These are phyloP conservation scores for Pterocles burchelli DNA, from an alignment of 2,113 vertebrate species.

Conservation along the genomic window DNA sequence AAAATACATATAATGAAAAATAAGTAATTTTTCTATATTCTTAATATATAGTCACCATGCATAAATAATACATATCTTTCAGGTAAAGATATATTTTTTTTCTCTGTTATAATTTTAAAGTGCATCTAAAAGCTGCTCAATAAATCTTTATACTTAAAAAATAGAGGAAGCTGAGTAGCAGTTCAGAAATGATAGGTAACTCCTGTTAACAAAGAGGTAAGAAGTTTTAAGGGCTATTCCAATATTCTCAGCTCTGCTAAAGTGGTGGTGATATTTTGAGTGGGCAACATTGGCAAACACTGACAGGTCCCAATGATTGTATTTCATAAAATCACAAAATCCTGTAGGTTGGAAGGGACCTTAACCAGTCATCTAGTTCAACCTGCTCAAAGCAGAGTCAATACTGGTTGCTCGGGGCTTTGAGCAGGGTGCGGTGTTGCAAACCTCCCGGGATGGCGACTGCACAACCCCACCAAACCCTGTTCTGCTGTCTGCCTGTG, in stretches of 20 bases:
- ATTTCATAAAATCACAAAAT: neutral
- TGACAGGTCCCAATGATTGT: neutral
- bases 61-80: slow-evolving; percentile 49
- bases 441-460: neutral
- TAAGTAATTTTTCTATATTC: neutral
- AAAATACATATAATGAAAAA: slow-evolving; percentile 3
- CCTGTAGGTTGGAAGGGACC: neutral
- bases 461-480: neutral
- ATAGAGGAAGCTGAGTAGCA: neutral
- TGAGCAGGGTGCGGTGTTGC: neutral
- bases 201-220: neutral
- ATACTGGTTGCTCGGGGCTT: neutral
- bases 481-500: neutral
- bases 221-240: neutral
- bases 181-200: neutral
- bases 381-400: neutral
- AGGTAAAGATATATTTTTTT: neutral
- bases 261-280: neutral
- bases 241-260: neutral
- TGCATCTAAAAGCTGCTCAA: slow-evolving; percentile 22
- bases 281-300: neutral
- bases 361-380: neutral
- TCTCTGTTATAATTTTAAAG: slow-evolving; percentile 20
- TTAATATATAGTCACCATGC: slow-evolving; percentile 22
- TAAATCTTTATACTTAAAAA: slow-evolving; percentile 7